Conservation (phyloP, 2,888 invertebrate genomes). For the Drosophila monieri region DNA sequence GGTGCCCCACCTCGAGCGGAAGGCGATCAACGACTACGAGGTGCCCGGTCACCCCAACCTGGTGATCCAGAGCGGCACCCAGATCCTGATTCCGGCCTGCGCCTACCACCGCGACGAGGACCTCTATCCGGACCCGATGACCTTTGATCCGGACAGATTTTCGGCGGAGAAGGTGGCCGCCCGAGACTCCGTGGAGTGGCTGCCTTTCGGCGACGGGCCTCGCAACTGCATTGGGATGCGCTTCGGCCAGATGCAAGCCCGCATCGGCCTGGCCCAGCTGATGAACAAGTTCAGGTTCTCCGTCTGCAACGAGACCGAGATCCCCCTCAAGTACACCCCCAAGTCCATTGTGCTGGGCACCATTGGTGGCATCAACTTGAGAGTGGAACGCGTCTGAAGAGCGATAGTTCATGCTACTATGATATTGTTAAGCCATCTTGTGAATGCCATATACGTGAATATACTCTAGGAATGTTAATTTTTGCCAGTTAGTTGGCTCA, state of each 20-base stretch:
- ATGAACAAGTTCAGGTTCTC: slow-evolving; percentile 73
- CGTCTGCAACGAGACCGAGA: slow-evolving; percentile 59
- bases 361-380: slow-evolving; percentile 57
- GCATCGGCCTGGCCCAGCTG: slow-evolving; percentile 75
- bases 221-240: slow-evolving; percentile 81
- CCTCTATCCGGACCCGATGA: slow-evolving; percentile 85
- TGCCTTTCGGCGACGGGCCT: slow-evolving; percentile 82
- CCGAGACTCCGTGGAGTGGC: slow-evolving; percentile 82
- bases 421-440: not conserved
- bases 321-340: slow-evolving; percentile 62
- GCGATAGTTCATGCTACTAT: not conserved
- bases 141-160: slow-evolving; percentile 87
- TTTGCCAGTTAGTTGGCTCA: not conserved
- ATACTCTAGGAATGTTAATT: not conserved
- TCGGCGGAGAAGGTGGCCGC: slow-evolving; percentile 85
- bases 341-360: slow-evolving; percentile 52
- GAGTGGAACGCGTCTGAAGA: slow-evolving; percentile 33
- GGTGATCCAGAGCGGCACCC: slow-evolving; percentile 83
- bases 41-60: slow-evolving; percentile 84
- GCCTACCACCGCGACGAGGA: slow-evolving; percentile 86
- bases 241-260: slow-evolving; percentile 80
- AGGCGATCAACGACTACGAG: slow-evolving; percentile 85
- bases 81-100: slow-evolving; percentile 73
- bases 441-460: not conserved
- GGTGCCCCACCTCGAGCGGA: slow-evolving; percentile 84